A percentile compares a stretch with the other conserved stretches of the same genome.
Conservation (phyloP, 1,140 invertebrate species). For the Procambarus clarkii region DNA sequence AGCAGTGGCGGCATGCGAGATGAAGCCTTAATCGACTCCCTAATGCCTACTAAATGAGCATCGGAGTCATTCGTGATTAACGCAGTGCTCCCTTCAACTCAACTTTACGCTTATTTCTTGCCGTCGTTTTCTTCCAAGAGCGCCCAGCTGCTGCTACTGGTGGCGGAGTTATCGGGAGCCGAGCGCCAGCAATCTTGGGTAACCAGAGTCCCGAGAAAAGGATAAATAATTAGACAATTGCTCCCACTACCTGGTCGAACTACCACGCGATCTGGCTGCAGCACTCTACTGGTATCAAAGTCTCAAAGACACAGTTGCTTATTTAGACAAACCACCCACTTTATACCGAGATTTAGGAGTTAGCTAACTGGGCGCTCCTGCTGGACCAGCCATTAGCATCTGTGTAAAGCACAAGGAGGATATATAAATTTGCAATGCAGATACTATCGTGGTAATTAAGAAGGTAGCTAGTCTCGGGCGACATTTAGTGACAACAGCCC, state of each 20-base stretch:
- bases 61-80: slow-evolving; percentile 31
- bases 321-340: slow-evolving; percentile 58
- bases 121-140: slow-evolving; percentile 19
- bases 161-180: neutral
- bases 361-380: slow-evolving; percentile 41
- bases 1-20: slow-evolving; percentile 39
- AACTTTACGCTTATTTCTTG: neutral
- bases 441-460: slow-evolving; percentile 68
- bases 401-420: slow-evolving; percentile 63
- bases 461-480: slow-evolving; percentile 66
- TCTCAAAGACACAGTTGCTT: slow-evolving; percentile 44
- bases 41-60: slow-evolving; percentile 31
- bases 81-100: slow-evolving; percentile 1
- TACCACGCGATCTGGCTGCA: slow-evolving; percentile 12
- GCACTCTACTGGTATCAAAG: neutral
- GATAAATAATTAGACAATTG: neutral
- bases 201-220: neutral
- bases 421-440: slow-evolving; percentile 70
- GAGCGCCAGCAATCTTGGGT: neutral
- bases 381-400: slow-evolving; percentile 58
- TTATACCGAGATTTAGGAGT: slow-evolving; percentile 61
- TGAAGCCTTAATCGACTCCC: slow-evolving; percentile 35
- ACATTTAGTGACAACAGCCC: slow-evolving; percentile 68
- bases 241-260: slow-evolving; percentile 8
- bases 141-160: neutral